Percentiles rank a stretch among this genome's conserved stretches.
These are phyloP conservation scores for Leuciscus waleckii DNA, from an alignment of 2,797 vertebrate species.

Conservation along the genomic window DNA sequence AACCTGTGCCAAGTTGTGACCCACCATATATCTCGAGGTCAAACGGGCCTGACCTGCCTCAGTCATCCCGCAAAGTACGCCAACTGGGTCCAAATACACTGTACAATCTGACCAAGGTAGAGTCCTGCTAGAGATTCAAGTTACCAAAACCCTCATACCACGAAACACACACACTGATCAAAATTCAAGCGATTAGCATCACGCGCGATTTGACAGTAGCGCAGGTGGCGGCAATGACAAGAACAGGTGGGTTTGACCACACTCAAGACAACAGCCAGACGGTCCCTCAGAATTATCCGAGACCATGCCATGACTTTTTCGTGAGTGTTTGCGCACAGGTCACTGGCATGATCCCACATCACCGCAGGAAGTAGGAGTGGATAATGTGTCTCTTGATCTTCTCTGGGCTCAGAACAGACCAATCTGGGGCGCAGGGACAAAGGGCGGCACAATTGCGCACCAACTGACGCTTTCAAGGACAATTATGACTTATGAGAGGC, in stretches of 20 bases:
- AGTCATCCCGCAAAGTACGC: slow-evolving; percentile 15
- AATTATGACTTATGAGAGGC: slow-evolving; percentile 51
- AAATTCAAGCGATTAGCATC: slow-evolving; percentile 56
- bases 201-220: slow-evolving; percentile 48
- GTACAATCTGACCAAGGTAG: not conserved
- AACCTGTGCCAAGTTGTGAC: not conserved
- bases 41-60: slow-evolving; percentile 39
- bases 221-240: slow-evolving; percentile 62
- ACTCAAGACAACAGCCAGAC: slow-evolving; percentile 25
- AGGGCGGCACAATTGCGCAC: slow-evolving; percentile 15
- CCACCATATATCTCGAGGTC: slow-evolving; percentile 45
- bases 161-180: slow-evolving; percentile 17
- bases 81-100: not conserved
- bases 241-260: slow-evolving; percentile 57
- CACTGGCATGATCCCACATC: not conserved
- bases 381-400: slow-evolving; percentile 12
- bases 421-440: slow-evolving; percentile 17
- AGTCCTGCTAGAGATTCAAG: not conserved
- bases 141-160: not conserved
- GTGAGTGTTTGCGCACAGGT: slow-evolving; percentile 35
- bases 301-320: slow-evolving; percentile 29
- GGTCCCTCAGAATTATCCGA: slow-evolving; percentile 7
- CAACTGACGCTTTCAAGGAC: slow-evolving; percentile 58
- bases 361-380: not conserved
- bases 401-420: not conserved